Percentiles rank a stretch among this genome's conserved stretches.
phyloP scores from a whole-genome alignment of 2,113 vertebrate genomes.

The Calyptommatus sinebrachiatus region DNA sequence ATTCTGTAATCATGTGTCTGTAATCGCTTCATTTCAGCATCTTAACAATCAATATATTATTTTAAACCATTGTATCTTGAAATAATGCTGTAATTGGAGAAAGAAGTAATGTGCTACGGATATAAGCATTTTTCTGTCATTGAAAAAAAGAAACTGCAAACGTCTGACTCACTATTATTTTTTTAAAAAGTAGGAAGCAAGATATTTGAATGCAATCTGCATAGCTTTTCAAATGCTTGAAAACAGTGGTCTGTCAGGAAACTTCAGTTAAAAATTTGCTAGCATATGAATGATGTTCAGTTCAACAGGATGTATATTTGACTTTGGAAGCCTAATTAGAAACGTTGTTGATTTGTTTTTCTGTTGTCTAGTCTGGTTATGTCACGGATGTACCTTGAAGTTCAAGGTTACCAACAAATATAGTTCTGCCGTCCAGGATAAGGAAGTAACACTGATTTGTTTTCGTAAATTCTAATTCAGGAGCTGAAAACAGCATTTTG shows the following conservation, averaged over 20 bases:
- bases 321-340: conserved; percentile 61
- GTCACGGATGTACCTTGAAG: conserved; percentile 66
- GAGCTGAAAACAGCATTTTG: conserved; percentile 40
- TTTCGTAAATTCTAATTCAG: conserved; percentile 8
- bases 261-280: conserved; percentile 73
- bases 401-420: conserved; percentile 67
- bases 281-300: conserved; percentile 71
- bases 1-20: conserved; percentile 21
- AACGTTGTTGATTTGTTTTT: conserved; percentile 77
- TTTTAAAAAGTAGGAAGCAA: conserved; percentile 65
- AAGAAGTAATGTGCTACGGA: conserved; percentile 13
- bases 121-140: conserved; percentile 28
- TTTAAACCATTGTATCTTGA: background rate
- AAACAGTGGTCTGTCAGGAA: conserved; percentile 73
- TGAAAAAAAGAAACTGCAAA: conserved; percentile 64
- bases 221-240: conserved; percentile 68
- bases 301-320: conserved; percentile 78
- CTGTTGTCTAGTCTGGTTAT: conserved; percentile 67
- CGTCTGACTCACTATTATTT: conserved; percentile 60
- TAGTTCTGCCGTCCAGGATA: conserved; percentile 25
- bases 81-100: conserved; percentile 36
- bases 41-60: conserved; percentile 15
- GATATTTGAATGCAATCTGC: conserved; percentile 70
- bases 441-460: conserved; percentile 45
- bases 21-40: background rate